These are phyloP conservation scores for Astreopora myriophthalma DNA, from an alignment of 64 coral and sea anemone genomes.

Conservation along the genomic window DNA sequence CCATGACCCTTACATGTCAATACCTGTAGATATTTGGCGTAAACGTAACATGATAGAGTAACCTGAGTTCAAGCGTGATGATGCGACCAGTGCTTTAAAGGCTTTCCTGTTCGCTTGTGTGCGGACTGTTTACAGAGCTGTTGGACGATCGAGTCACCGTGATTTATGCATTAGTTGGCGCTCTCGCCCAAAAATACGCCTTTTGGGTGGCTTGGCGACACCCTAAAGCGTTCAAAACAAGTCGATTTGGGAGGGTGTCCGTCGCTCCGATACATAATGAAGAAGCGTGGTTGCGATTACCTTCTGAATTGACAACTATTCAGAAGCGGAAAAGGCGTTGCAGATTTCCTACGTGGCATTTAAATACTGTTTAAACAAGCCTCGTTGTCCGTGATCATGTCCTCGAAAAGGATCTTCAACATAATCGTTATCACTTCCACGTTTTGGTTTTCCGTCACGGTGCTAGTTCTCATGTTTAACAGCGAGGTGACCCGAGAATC, in stretches of 20 bases:
- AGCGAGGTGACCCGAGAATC: constrained; percentile 92
- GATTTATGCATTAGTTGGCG: background rate
- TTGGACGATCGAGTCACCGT: background rate
- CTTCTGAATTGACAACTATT: background rate
- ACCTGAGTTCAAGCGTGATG: background rate
- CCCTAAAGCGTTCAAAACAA: no score
- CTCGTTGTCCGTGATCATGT: constrained; percentile 43
- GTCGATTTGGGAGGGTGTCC: background rate
- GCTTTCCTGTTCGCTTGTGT: background rate
- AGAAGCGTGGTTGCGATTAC: background rate
- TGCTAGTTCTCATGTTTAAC: constrained; percentile 91
- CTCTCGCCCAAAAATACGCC: background rate
- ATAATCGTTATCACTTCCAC: constrained; percentile 90
- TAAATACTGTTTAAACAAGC: constrained; percentile 14
- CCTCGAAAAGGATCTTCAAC: constrained; percentile 79
- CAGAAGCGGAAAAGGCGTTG: background rate
- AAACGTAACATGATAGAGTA: background rate
- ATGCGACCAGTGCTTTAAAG: background rate
- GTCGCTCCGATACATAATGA: background rate
- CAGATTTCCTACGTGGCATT: constrained; percentile 13
- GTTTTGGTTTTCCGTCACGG: constrained; percentile 95
- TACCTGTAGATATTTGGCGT: background rate
- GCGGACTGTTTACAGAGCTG: background rate
- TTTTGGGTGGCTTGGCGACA: background rate
- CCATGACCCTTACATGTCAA: background rate